Evolutionary conservation across 2,113 vertebrate genomes (phyloP).

Genomic region (Burhinus bistriatus): DNA sequence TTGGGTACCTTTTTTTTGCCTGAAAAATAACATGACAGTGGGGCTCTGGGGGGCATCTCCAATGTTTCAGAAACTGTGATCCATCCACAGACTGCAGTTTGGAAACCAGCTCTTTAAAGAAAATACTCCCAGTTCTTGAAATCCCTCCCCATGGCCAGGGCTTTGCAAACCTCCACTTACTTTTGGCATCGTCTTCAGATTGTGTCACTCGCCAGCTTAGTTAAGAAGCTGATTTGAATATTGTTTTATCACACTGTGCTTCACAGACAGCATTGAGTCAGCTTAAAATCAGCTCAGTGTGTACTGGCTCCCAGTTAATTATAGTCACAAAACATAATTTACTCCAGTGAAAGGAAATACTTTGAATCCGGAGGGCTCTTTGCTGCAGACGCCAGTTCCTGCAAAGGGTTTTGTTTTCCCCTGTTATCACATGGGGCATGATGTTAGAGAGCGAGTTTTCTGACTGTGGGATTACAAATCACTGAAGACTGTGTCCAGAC

Average conservation of each 20-base stretch:
- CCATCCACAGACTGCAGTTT: background rate
- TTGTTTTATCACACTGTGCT: constrained; percentile 55
- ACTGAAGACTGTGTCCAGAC: fast-evolving
- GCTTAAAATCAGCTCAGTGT: constrained; percentile 46
- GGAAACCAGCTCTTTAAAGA: background rate
- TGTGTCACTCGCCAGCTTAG: constrained; percentile 18
- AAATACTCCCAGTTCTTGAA: background rate
- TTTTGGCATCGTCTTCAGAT: background rate
- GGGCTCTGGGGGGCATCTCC: background rate
- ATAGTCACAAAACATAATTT: constrained; percentile 50
- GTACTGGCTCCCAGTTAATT: constrained; percentile 60
- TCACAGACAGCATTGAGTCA: constrained; percentile 60
- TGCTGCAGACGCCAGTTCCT: background rate
- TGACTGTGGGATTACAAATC: background rate
- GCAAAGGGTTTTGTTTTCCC: background rate
- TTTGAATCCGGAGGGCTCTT: background rate
- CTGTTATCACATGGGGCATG: fast-evolving
- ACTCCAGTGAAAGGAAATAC: constrained; percentile 26
- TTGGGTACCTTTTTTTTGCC: fast-evolving
- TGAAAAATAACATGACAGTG: background rate
- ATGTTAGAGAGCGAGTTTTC: background rate
- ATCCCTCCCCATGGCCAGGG: background rate
- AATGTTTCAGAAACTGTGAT: background rate
- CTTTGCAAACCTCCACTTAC: constrained; percentile 8
- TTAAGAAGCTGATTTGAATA: constrained; percentile 52